phyloP scores from a whole-genome alignment of 2,113 vertebrate species.

The Lagopus leucura region DNA sequence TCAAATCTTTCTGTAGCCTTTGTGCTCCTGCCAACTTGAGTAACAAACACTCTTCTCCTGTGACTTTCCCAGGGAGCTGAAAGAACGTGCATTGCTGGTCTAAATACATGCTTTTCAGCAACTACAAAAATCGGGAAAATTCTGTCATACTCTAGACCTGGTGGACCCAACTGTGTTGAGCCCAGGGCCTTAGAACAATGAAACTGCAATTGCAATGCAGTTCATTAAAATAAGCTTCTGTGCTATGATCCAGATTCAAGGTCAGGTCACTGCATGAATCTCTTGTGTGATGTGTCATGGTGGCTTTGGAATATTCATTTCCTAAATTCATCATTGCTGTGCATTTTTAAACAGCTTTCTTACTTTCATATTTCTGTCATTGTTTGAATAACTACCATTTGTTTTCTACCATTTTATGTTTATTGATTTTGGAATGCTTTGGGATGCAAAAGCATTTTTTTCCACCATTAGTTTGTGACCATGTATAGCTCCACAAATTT shows the following conservation, averaged over 20 bases:
- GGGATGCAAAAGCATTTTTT: background rate
- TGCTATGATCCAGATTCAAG: background rate
- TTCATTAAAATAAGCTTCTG: background rate
- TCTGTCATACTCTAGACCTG: background rate
- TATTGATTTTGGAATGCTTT: background rate
- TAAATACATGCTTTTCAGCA: background rate
- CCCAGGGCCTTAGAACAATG: background rate
- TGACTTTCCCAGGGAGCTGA: background rate
- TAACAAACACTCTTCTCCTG: background rate
- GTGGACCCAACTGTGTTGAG: background rate
- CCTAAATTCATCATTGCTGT: background rate
- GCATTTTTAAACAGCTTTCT: background rate
- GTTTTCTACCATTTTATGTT: background rate
- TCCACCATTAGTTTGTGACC: background rate
- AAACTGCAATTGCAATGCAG: background rate
- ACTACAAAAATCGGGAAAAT: background rate
- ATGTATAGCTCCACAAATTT: background rate
- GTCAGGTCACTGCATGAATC: background rate
- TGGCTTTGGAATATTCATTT: background rate
- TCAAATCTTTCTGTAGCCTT: background rate
- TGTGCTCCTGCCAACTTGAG: background rate
- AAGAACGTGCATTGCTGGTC: background rate
- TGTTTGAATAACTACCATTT: background rate
- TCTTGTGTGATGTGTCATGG: background rate
- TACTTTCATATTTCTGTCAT: background rate